These are phyloP conservation scores for Temnothorax curvispinosus DNA, from an alignment of 1,140 invertebrate species.

Conservation along the genomic window DNA sequence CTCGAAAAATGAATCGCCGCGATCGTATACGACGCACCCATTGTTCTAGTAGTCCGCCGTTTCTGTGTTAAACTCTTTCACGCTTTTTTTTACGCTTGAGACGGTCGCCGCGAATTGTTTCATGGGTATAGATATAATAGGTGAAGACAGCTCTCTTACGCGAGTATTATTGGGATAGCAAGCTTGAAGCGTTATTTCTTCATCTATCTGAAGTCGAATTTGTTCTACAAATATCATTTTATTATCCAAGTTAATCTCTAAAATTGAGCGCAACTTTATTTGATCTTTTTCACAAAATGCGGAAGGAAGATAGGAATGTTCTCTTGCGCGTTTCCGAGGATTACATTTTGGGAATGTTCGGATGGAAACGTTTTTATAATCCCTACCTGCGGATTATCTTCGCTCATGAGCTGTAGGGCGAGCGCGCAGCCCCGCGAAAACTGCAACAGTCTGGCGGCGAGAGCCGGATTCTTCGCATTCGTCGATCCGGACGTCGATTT, in stretches of 20 bases:
- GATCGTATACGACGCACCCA: background rate
- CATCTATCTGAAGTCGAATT: background rate
- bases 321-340: background rate
- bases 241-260: background rate
- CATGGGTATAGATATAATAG: background rate
- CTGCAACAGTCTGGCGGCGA: constrained; percentile 90
- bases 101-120: constrained; percentile 15
- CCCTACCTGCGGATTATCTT: constrained; percentile 63
- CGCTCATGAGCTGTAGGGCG: constrained; percentile 91
- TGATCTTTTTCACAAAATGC: background rate
- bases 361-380: background rate
- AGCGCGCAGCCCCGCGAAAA: constrained; percentile 93
- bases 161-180: background rate
- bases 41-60: constrained; percentile 5
- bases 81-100: background rate
- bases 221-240: background rate
- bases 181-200: background rate
- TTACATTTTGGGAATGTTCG: background rate
- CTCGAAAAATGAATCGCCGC: constrained; percentile 28
- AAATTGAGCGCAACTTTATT: background rate
- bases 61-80: constrained; percentile 11
- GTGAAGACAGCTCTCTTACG: background rate
- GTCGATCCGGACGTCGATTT: constrained; percentile 82
- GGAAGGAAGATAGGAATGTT: background rate
- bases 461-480: constrained; percentile 80